Conservation (phyloP, 2,797 vertebrate genomes). For the Pachyuromys duprasi region DNA sequence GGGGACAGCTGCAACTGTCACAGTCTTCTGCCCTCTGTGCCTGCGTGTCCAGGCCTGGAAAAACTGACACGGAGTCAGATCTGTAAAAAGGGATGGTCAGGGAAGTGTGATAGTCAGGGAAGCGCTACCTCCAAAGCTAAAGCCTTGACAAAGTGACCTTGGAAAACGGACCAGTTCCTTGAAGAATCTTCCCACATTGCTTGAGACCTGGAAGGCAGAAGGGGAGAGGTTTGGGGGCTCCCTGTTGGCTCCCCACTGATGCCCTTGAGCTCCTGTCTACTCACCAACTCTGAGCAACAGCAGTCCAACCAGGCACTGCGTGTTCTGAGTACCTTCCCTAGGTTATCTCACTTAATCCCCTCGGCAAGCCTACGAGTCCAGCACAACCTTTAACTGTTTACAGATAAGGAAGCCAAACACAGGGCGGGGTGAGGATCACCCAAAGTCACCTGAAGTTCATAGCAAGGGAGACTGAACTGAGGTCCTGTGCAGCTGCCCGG, state of each 20-base stretch:
- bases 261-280: not conserved
- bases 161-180: not conserved
- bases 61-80: not conserved
- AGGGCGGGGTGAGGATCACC: not conserved
- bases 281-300: no score
- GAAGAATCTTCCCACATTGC: not conserved
- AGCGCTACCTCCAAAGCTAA: not conserved
- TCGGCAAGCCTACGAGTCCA: not conserved
- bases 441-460: not conserved
- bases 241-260: not conserved
- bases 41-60: not conserved
- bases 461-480: not conserved
- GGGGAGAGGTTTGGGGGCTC: not conserved
- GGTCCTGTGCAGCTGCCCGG: not conserved
- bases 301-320: not conserved
- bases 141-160: not conserved
- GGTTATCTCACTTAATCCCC: not conserved
- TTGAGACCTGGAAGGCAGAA: not conserved
- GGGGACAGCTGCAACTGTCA: not conserved
- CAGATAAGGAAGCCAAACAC: constrained; percentile 35
- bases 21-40: not conserved
- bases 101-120: not conserved
- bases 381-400: not conserved
- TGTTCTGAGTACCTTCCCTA: not conserved
- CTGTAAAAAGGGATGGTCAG: not conserved